phyloP scores from a whole-genome alignment of 1,140 invertebrate genomes.

The Brachionus manjavacas region DNA sequence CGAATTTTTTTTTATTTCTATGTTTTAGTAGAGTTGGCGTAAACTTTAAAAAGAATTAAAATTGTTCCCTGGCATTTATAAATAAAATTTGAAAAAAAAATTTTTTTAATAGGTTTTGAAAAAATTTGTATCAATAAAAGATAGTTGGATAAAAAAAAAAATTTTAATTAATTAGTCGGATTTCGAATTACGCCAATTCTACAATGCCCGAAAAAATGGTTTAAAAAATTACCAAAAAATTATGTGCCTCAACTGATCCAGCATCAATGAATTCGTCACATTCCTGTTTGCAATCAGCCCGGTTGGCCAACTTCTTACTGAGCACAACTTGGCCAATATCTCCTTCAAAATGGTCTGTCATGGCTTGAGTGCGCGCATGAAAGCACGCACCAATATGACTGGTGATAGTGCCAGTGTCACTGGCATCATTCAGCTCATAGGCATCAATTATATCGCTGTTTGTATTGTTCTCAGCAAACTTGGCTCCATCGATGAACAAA shows the following conservation, averaged over 20 bases:
- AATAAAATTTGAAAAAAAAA: too few relatives aligned
- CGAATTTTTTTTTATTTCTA: too few relatives aligned
- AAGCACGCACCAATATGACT: slow-evolving; percentile 29
- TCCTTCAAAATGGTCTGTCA: slow-evolving; percentile 32
- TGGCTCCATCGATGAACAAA: slow-evolving; percentile 27
- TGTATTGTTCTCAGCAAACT: background rate
- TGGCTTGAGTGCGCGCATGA: slow-evolving; percentile 21
- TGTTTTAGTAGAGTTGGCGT: too few relatives aligned
- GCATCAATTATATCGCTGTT: slow-evolving; percentile 41
- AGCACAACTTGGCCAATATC: background rate
- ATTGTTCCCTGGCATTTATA: too few relatives aligned
- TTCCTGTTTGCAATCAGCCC: background rate
- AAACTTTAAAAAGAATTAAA: too few relatives aligned
- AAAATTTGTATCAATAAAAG: too few relatives aligned
- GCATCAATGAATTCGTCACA: slow-evolving; percentile 18
- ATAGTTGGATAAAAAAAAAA: too few relatives aligned
- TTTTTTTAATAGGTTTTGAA: too few relatives aligned
- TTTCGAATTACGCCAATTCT: too few relatives aligned
- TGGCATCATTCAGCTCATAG: slow-evolving; percentile 18
- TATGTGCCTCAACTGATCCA: background rate
- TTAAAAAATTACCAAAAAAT: background rate
- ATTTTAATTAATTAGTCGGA: too few relatives aligned
- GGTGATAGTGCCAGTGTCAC: background rate
- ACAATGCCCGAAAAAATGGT: background rate
- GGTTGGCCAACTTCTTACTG: background rate